Percentiles rank a stretch among this genome's conserved stretches.
Evolutionary conservation across 2,113 vertebrate species (phyloP).

Genomic region (Motacilla alba): DNA sequence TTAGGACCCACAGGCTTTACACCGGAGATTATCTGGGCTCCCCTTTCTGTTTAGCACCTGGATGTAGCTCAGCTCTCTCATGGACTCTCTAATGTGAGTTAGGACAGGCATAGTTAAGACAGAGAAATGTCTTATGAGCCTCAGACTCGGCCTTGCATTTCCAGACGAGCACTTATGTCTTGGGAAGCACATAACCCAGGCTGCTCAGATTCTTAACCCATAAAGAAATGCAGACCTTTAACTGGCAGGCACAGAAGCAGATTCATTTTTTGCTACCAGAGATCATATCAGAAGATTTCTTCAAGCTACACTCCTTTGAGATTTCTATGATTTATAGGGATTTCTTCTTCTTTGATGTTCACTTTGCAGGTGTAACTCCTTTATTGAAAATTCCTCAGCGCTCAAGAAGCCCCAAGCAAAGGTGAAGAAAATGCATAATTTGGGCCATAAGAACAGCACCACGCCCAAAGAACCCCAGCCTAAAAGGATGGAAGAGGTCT

Average conservation of each 20-base stretch:
- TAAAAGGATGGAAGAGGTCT: constrained; percentile 90
- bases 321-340: neutral
- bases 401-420: constrained; percentile 95
- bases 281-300: neutral
- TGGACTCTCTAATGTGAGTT: neutral
- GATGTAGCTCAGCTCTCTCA: neutral
- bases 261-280: neutral
- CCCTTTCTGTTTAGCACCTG: neutral
- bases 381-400: constrained; percentile 89
- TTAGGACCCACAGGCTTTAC: neutral
- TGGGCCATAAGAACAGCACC: constrained; percentile 88
- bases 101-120: neutral
- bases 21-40: neutral
- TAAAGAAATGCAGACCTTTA: neutral
- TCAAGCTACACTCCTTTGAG: neutral
- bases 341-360: constrained; percentile 25
- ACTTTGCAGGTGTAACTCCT: constrained; percentile 90
- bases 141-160: neutral
- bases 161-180: neutral
- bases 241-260: neutral
- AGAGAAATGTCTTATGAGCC: neutral
- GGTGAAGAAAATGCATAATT: constrained; percentile 90
- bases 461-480: constrained; percentile 90
- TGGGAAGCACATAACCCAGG: neutral
- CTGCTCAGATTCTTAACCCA: neutral